Percentiles rank a stretch among this genome's conserved stretches.
These are phyloP conservation scores for Drosophila formosana DNA, from an alignment of 2,888 invertebrate species.

Conservation along the genomic window DNA sequence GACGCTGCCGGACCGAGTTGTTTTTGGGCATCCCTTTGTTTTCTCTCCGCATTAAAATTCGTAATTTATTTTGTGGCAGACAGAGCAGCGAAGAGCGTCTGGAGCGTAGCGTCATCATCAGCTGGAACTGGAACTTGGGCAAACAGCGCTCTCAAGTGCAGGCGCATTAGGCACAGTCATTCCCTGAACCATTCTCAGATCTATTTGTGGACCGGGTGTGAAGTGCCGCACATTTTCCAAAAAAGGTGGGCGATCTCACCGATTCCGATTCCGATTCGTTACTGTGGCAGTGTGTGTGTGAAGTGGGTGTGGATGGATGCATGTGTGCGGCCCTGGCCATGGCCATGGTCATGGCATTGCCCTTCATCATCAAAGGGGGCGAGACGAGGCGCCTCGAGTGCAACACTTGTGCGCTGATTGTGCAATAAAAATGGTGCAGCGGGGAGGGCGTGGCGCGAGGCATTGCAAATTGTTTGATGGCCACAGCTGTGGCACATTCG, in stretches of 20 bases:
- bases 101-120: conserved; percentile 68
- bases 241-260: conserved; percentile 67
- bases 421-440: conserved; percentile 65
- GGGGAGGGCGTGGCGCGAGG: conserved; percentile 50
- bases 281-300: conserved; percentile 44
- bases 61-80: conserved; percentile 69
- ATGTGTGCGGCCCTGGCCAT: conserved; percentile 33
- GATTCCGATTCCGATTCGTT: conserved; percentile 57
- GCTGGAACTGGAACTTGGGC: conserved; percentile 56
- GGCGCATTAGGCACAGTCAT: conserved; percentile 76
- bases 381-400: conserved; percentile 51
- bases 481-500: conserved; percentile 76
- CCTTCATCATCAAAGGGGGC: conserved; percentile 46
- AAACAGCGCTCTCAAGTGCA: conserved; percentile 68
- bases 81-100: not conserved
- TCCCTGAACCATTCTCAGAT: conserved; percentile 39
- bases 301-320: conserved; percentile 71
- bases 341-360: conserved; percentile 44
- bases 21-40: conserved; percentile 50
- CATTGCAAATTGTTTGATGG: conserved; percentile 69
- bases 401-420: conserved; percentile 76
- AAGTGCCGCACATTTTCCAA: conserved; percentile 72
- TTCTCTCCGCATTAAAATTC: conserved; percentile 75
- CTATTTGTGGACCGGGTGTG: conserved; percentile 69
- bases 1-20: conserved; percentile 37